These are phyloP conservation scores for Galerucella pusilla DNA, from an alignment of 2,888 invertebrate species.

Conservation along the genomic window DNA sequence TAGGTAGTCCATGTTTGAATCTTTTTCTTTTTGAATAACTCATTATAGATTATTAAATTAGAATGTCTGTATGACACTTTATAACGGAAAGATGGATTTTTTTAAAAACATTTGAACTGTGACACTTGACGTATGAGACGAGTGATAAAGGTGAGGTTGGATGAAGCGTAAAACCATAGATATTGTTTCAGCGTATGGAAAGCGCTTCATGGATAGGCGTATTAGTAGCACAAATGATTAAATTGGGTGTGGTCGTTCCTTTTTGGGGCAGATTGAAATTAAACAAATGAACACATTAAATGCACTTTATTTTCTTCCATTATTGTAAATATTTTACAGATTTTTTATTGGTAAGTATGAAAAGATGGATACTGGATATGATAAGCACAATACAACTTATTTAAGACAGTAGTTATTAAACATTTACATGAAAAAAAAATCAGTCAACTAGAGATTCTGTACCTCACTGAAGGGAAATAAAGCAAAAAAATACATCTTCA, in stretches of 20 bases:
- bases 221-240: no score
- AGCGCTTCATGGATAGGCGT: no score
- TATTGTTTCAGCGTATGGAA: no score
- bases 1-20: conserved; percentile 29
- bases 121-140: no score
- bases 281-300: conserved; percentile 57
- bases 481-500: conserved; percentile 51
- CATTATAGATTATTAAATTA: background rate
- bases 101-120: no score
- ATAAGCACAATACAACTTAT: conserved; percentile 58
- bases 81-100: no score
- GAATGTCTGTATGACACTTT: background rate
- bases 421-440: conserved; percentile 51
- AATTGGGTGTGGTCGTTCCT: no score
- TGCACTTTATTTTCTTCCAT: conserved; percentile 60
- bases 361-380: conserved; percentile 54
- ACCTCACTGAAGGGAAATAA: conserved; percentile 52
- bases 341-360: conserved; percentile 56
- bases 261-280: conserved; percentile 26
- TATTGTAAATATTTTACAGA: conserved; percentile 56
- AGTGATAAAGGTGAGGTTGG: no score
- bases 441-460: conserved; percentile 58
- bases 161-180: no score
- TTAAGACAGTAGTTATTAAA: conserved; percentile 49
- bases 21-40: conserved; percentile 15